Conservation (phyloP, 1,140 invertebrate genomes). For the Leptinotarsa lineolata region DNA sequence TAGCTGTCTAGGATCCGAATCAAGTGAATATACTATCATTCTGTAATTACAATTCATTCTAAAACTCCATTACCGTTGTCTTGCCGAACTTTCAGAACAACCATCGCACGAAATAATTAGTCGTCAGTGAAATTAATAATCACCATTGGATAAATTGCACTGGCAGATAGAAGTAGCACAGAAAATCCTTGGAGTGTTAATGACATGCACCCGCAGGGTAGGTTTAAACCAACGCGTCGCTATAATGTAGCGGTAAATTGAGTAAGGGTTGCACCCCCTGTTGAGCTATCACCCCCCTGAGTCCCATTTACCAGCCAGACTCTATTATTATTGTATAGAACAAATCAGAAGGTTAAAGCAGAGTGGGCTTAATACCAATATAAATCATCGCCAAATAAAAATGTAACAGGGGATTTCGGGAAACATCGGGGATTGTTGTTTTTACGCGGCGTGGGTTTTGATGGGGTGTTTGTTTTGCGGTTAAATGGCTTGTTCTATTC, state of each 20-base stretch:
- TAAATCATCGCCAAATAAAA: constrained; percentile 52
- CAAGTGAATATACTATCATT: too few relatives aligned
- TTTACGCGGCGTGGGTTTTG: constrained; percentile 3
- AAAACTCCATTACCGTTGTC: too few relatives aligned
- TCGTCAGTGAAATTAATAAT: background rate
- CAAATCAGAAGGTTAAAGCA: constrained; percentile 57
- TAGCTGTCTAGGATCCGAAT: too few relatives aligned
- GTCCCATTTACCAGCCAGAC: constrained; percentile 55
- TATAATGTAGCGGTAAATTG: constrained; percentile 59
- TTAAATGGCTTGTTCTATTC: constrained; percentile 33
- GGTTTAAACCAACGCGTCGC: constrained; percentile 52
- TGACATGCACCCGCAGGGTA: constrained; percentile 27
- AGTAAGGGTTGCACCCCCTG: constrained; percentile 46
- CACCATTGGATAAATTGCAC: background rate
- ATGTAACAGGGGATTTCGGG: constrained; percentile 42
- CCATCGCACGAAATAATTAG: background rate
- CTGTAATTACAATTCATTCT: too few relatives aligned
- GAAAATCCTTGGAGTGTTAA: constrained; percentile 24
- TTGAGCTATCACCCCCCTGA: constrained; percentile 56
- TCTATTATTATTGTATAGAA: constrained; percentile 59
- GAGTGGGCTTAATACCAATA: constrained; percentile 55
- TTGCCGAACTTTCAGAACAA: too few relatives aligned
- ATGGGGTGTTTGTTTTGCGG: constrained; percentile 28
- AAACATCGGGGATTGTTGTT: constrained; percentile 24
- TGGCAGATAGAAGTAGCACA: background rate